Percentiles rank a stretch among this genome's conserved stretches.
phyloP scores from a whole-genome alignment of 2,888 invertebrate species.

The Aspidiotus destructor region DNA sequence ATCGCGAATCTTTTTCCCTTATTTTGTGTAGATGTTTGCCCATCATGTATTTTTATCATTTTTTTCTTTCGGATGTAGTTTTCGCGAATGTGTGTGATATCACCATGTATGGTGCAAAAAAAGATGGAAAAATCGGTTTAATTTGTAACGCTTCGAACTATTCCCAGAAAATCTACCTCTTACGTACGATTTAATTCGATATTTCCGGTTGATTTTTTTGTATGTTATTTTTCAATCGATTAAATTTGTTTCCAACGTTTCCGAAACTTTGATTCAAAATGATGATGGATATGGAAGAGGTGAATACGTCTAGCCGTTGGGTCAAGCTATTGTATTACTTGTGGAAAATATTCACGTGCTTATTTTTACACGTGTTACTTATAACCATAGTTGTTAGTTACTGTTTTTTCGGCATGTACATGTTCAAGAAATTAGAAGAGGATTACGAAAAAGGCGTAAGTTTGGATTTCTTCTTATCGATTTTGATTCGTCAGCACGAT shows the following conservation, averaged over 20 bases:
- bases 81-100: no score
- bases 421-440: conserved; percentile 68
- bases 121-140: no score
- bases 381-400: conserved; percentile 81
- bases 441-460: conserved; percentile 62
- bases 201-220: no score
- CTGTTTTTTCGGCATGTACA: conserved; percentile 76
- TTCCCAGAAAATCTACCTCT: no score
- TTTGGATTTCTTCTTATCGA: conserved; percentile 17
- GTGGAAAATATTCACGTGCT: conserved; percentile 72
- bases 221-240: neutral
- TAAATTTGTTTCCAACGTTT: neutral
- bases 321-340: conserved; percentile 56
- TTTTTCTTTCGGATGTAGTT: no score
- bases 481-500: neutral
- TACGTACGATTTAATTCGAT: no score
- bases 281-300: conserved; percentile 36
- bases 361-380: conserved; percentile 79
- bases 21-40: no score
- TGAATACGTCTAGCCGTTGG: conserved; percentile 43
- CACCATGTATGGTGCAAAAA: no score
- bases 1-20: no score
- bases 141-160: no score
- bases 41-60: no score
- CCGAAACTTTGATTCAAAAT: neutral